Conservation (phyloP, 2,888 invertebrate species). For the Lymantria dispar region DNA sequence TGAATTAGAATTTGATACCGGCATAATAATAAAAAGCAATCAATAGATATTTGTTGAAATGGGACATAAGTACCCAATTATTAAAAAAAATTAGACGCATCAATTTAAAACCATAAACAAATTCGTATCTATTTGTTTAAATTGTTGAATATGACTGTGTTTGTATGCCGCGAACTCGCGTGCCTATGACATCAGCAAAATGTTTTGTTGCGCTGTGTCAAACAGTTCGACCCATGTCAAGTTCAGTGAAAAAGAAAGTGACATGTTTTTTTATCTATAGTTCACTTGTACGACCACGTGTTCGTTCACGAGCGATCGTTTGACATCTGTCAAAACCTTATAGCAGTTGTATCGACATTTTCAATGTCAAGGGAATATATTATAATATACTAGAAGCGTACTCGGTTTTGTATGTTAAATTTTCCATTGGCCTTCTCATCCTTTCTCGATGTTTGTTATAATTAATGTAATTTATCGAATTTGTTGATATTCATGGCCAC, state of each 20-base stretch:
- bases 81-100: too few species aligned
- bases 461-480: too few species aligned
- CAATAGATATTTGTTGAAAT: too few species aligned
- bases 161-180: constrained; percentile 36
- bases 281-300: constrained; percentile 15
- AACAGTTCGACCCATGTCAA: constrained; percentile 57
- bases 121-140: background rate
- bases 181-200: constrained; percentile 46
- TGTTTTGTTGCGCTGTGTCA: constrained; percentile 33
- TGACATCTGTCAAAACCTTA: constrained; percentile 25
- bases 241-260: constrained; percentile 70
- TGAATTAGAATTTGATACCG: too few species aligned
- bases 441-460: too few species aligned
- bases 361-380: constrained; percentile 37
- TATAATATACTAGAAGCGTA: too few species aligned
- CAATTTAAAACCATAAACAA: too few species aligned
- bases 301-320: constrained; percentile 8
- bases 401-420: too few species aligned
- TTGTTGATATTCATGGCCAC: too few species aligned
- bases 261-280: constrained; percentile 25
- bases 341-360: constrained; percentile 42
- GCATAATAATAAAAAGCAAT: too few species aligned
- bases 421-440: too few species aligned
- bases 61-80: too few species aligned
- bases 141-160: constrained; percentile 5